Conservation (phyloP, 2,888 invertebrate genomes). For the Plemyria rubiginata region DNA sequence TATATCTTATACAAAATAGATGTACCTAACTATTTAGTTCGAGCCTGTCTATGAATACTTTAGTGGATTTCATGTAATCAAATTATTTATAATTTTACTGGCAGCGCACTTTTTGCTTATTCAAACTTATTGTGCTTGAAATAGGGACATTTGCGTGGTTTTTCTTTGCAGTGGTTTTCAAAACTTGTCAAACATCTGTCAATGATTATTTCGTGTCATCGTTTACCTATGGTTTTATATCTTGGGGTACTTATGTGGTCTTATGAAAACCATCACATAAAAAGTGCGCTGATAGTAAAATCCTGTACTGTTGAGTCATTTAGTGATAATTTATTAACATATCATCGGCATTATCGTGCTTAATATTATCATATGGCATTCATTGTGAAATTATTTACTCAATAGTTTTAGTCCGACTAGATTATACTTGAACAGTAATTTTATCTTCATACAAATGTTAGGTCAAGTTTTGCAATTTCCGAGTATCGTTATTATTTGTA, state of each 20-base stretch:
- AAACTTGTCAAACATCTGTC: neutral
- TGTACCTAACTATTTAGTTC: constrained; percentile 41
- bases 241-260: constrained; percentile 6
- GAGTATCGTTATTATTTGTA: too few species aligned
- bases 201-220: neutral
- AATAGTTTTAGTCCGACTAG: constrained; percentile 16
- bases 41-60: constrained; percentile 42
- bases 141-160: constrained; percentile 25
- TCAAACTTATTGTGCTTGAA: constrained; percentile 23
- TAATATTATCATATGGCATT: constrained; percentile 66
- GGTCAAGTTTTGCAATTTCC: too few species aligned
- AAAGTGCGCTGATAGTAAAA: constrained; percentile 40
- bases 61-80: constrained; percentile 33
- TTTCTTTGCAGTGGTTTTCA: constrained; percentile 12
- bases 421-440: neutral
- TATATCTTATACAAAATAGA: constrained; percentile 46
- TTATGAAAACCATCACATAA: neutral
- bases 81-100: constrained; percentile 41
- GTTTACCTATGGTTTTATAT: neutral
- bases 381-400: constrained; percentile 44
- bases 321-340: constrained; percentile 73
- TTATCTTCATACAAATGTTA: neutral
- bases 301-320: constrained; percentile 50
- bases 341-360: constrained; percentile 81
- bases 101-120: constrained; percentile 31